phyloP scores from a whole-genome alignment of 1,140 invertebrate genomes.

The Tetragnatha versicolor region DNA sequence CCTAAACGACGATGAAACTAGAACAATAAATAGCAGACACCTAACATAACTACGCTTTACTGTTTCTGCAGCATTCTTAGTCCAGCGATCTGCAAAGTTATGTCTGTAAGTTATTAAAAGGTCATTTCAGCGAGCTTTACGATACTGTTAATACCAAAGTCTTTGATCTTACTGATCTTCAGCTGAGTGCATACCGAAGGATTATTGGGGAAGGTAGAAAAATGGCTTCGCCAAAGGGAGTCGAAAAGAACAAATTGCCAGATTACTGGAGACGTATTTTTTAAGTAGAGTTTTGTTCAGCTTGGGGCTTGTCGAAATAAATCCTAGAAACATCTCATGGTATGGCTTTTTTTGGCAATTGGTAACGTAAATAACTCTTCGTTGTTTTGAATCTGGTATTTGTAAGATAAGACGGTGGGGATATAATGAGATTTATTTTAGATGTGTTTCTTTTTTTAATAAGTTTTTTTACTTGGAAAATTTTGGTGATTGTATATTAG shows the following conservation, averaged over 20 bases:
- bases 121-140: slow-evolving; percentile 11
- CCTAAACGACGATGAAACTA: no score
- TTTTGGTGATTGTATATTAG: no score
- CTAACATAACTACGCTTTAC: no score
- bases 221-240: neutral
- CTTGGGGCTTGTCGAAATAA: neutral
- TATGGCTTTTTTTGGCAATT: neutral
- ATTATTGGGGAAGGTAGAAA: slow-evolving; percentile 3
- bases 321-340: neutral
- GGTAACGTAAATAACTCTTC: neutral
- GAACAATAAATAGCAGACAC: no score
- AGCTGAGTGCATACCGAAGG: neutral
- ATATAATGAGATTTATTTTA: neutral
- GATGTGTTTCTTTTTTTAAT: neutral
- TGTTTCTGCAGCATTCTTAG: no score
- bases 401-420: neutral
- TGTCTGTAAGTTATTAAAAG: slow-evolving; percentile 7
- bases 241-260: neutral
- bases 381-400: neutral
- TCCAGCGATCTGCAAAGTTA: no score
- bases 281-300: neutral
- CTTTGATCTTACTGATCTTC: slow-evolving; percentile 3
- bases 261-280: slow-evolving; percentile 4
- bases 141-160: neutral
- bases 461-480: no score